phyloP scores from a whole-genome alignment of 2,113 vertebrate genomes.

The Erinaceus europaeus region DNA sequence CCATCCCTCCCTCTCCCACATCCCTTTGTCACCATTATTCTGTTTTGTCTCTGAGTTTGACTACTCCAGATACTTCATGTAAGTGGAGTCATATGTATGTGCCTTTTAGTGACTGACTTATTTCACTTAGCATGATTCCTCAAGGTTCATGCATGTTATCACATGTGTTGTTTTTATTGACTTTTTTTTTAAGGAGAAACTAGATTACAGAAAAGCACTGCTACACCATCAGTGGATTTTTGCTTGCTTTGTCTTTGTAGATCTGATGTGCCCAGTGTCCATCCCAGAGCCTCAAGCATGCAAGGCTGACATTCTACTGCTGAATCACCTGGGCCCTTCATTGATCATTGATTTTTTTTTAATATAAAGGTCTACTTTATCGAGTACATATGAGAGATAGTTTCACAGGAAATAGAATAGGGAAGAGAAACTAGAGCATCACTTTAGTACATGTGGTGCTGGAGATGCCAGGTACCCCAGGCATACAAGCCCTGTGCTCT shows the following conservation, averaged over 20 bases:
- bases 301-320: too few relatives aligned
- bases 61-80: background rate
- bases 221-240: too few relatives aligned
- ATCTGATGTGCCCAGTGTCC: background rate
- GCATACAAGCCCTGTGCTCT: background rate
- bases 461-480: background rate
- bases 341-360: too few relatives aligned
- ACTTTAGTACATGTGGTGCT: background rate
- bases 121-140: background rate
- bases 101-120: background rate
- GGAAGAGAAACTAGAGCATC: too few relatives aligned
- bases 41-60: background rate
- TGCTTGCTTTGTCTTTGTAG: background rate
- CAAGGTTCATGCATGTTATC: background rate
- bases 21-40: background rate
- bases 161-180: background rate
- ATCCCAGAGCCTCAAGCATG: too few relatives aligned
- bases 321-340: too few relatives aligned
- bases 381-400: too few relatives aligned
- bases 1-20: rapidly evolving
- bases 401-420: too few relatives aligned
- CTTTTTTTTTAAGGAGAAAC: too few relatives aligned
- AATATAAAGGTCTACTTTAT: too few relatives aligned
- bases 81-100: background rate
- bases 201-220: too few relatives aligned